Percentiles rank a stretch among this genome's conserved stretches.
These are phyloP conservation scores for Drosophila prolongata DNA, from an alignment of 2,888 invertebrate genomes.

Conservation along the genomic window DNA sequence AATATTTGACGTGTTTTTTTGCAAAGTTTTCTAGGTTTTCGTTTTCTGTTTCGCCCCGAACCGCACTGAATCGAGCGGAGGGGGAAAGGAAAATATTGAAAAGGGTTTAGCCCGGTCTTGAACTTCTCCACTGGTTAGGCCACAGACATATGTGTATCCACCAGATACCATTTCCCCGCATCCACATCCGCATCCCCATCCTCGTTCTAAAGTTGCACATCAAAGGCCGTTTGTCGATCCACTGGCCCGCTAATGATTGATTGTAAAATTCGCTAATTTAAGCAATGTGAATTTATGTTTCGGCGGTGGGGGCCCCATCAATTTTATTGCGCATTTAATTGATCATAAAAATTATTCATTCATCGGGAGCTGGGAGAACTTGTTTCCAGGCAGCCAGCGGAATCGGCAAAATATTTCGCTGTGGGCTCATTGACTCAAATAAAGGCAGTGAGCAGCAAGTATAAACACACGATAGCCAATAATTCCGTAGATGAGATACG, in stretches of 20 bases:
- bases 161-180: conserved; percentile 8
- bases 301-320: conserved; percentile 54
- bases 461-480: conserved; percentile 39
- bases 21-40: conserved; percentile 39
- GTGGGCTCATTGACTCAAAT: conserved; percentile 34
- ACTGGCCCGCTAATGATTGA: conserved; percentile 68
- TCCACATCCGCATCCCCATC: conserved; percentile 15
- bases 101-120: conserved; percentile 80
- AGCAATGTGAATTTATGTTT: conserved; percentile 73
- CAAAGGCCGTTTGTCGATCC: conserved; percentile 62
- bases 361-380: conserved; percentile 50
- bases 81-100: conserved; percentile 73
- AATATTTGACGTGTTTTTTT: conserved; percentile 73
- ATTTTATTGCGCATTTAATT: conserved; percentile 76
- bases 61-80: conserved; percentile 58
- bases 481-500: conserved; percentile 42
- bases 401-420: conserved; percentile 55
- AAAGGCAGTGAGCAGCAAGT: conserved; percentile 14
- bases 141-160: conserved; percentile 53
- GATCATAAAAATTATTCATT: conserved; percentile 77
- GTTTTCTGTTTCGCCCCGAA: conserved; percentile 43
- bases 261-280: conserved; percentile 76
- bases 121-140: conserved; percentile 65
- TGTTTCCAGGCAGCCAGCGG: conserved; percentile 21
- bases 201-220: conserved; percentile 55